Base-by-base conservation (phyloP, 2,888 invertebrate species). In the Agapostemon virescens region DNA sequence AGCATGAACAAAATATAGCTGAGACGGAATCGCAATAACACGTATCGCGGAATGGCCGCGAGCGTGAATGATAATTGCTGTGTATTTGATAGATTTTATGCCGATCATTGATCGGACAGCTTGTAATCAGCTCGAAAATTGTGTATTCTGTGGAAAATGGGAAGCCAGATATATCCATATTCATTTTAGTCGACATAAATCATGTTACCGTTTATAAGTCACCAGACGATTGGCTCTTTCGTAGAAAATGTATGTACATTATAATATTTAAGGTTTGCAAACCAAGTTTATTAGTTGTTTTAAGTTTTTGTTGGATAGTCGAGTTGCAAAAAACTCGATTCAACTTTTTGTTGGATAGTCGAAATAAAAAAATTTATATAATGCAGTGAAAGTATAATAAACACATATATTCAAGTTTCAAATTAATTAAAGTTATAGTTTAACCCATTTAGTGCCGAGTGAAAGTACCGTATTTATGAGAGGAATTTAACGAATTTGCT, bases 31-130 rank as follows among this genome's bases (percentile, higher is more conserved):
- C 81, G 79, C 69, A 83, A 82, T 85, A 83, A 79, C 73, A 81
- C 70, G 84, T 83, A 80, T 76, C 77, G 71, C 20, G 80, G 63
- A 74, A 76, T 67, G 75, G 20, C 63, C 74, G 70, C 77, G 52
- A 69, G 69, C 69, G 78, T 58, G 71, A 73, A 64, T 74, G 68
- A 73, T 85, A 83, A 85, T 85, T 85, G 83, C 33, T 82, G 74
- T 73, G 75, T 81, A 86, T 85, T 84, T 80, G 84, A 77, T 81
- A 79, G 84, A 86, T 86, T 86, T 86, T 84, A 86, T 81, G 74
- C 76, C 69, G 72, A 77, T 76, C 82, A 81, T 76, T 86, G 84
- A 84, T 84, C 82, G 82, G 82, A 81, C 82, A 74, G 85, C 64
- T 82, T 77, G 77, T 81, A 84, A 55, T 49, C 80, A 73, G 68